Conservation (phyloP, 2,797 vertebrate genomes). For the Sphenodon punctatus region DNA sequence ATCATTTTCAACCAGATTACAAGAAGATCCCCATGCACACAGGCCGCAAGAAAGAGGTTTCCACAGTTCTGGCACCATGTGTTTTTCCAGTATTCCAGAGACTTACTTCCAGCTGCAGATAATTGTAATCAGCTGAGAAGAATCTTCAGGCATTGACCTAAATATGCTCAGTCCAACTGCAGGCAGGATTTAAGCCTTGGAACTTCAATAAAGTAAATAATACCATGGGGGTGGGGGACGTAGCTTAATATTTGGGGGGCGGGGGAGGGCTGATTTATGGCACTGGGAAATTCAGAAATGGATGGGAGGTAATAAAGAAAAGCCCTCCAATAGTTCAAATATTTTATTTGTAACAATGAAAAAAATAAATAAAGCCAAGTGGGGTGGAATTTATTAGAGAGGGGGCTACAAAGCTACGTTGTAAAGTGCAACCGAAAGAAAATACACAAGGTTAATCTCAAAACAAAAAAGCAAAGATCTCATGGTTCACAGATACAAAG, state of each 20-base stretch:
- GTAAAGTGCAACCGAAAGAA: background rate
- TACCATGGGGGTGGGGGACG: conserved; percentile 4
- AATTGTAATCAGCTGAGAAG: background rate
- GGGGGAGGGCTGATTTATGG: conserved; percentile 1
- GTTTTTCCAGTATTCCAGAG: background rate
- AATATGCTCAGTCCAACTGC: background rate
- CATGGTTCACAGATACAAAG: background rate
- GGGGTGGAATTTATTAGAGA: background rate
- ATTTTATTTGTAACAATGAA: background rate
- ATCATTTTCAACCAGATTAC: background rate
- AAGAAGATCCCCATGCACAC: conserved; percentile 3
- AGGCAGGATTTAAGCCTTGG: background rate
- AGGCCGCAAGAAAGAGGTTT: background rate
- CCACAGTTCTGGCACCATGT: background rate
- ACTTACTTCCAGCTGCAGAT: background rate
- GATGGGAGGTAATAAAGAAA: conserved; percentile 35
- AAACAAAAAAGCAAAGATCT: background rate
- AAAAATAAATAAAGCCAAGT: background rate
- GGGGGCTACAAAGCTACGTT: conserved; percentile 13
- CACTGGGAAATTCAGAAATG: background rate
- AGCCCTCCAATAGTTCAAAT: background rate
- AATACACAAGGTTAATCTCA: conserved; percentile 17
- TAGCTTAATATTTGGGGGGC: background rate
- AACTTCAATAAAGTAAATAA: conserved; percentile 7
- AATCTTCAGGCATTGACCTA: background rate